These are phyloP conservation scores for Acrocephalus kingi DNA, from an alignment of 2,113 vertebrate genomes.

Conservation along the genomic window DNA sequence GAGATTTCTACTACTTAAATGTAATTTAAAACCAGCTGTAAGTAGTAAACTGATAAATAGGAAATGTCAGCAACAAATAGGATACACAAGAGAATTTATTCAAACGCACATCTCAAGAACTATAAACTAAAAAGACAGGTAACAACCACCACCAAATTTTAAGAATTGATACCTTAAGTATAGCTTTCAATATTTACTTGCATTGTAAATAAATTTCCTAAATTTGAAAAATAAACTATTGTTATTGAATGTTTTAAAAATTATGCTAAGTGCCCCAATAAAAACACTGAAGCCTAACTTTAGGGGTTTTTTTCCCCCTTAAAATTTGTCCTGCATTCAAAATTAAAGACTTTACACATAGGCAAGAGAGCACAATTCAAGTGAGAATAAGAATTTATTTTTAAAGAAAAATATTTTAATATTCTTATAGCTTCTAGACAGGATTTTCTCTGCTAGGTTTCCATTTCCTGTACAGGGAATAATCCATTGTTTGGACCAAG, in stretches of 20 bases:
- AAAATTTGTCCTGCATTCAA: neutral
- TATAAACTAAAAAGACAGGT: neutral
- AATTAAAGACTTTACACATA: neutral
- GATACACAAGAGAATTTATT: neutral
- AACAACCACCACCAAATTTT: neutral
- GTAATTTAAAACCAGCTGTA: constrained; percentile 17
- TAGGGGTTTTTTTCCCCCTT: neutral
- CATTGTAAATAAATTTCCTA: neutral
- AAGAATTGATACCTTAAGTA: neutral
- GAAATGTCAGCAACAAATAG: neutral
- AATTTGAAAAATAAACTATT: neutral
- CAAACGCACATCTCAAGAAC: neutral
- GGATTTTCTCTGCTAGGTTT: neutral
- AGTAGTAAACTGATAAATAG: neutral
- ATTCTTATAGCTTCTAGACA: neutral
- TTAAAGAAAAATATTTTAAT: neutral
- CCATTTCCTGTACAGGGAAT: neutral
- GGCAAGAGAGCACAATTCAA: neutral
- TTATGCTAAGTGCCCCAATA: neutral
- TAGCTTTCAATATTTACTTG: neutral
- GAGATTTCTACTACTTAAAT: constrained; percentile 32
- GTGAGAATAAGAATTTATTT: neutral
- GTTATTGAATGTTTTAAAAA: neutral
- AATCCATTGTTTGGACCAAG: neutral
- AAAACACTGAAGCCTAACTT: neutral